Evolutionary conservation across 2,888 invertebrate genomes (phyloP).

Genomic region (Oscheius sp.): DNA sequence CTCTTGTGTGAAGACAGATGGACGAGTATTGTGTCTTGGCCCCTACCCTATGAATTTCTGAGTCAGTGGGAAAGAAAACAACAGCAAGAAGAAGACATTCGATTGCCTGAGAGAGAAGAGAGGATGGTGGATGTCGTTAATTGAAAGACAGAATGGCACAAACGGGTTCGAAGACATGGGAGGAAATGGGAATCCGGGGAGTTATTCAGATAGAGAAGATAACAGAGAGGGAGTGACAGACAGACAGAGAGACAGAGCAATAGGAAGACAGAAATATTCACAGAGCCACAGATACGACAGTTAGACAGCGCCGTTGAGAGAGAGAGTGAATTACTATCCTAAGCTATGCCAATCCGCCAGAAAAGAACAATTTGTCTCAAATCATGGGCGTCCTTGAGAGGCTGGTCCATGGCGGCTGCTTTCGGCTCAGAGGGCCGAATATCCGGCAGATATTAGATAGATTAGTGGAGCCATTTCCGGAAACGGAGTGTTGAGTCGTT

Average conservation of each 20-base stretch:
- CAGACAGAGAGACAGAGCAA: no score
- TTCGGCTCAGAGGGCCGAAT: constrained; percentile 9
- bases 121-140: constrained; percentile 5
- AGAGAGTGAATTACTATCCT: background rate
- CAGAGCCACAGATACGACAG: background rate
- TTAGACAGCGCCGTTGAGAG: background rate
- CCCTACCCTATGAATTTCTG: background rate
- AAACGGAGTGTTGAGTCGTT: background rate
- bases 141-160: constrained; percentile 10
- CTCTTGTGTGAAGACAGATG: background rate
- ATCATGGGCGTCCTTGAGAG: background rate
- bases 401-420: background rate
- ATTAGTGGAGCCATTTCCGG: constrained; percentile 16
- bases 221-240: no score
- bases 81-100: background rate
- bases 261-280: no score
- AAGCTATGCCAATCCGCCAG: no score
- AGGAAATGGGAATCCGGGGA: no score
- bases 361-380: no score
- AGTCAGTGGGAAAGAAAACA: constrained; percentile 4
- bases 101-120: background rate
- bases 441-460: constrained; percentile 32
- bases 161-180: background rate
- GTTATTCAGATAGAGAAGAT: no score
- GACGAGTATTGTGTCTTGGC: background rate